These are phyloP conservation scores for Scyliorhinus canicula DNA, from an alignment of 2,797 vertebrate species.

Conservation along the genomic window DNA sequence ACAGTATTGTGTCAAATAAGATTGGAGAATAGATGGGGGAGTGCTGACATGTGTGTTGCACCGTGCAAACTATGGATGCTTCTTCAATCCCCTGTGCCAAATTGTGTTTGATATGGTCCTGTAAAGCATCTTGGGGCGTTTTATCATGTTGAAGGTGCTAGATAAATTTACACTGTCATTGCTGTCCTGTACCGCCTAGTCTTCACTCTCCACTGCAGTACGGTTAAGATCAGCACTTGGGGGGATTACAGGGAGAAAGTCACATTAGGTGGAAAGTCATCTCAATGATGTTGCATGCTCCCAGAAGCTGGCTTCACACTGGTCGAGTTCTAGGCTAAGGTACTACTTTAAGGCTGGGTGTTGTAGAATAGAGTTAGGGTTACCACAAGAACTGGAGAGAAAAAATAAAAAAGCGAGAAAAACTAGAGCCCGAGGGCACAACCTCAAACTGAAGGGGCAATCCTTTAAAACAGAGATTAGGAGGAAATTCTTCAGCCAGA, in stretches of 20 bases:
- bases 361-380: background rate
- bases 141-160: no score
- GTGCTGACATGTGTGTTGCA: background rate
- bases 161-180: no score
- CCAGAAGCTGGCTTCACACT: background rate
- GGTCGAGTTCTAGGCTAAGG: background rate
- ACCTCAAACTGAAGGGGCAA: no score
- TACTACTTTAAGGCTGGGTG: background rate
- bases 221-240: background rate
- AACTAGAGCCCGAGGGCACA: no score
- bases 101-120: no score
- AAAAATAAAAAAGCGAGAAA: no score
- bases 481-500: no score
- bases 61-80: background rate
- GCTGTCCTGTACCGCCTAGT: background rate
- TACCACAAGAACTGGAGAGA: background rate
- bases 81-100: background rate
- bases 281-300: background rate
- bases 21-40: background rate
- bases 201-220: background rate
- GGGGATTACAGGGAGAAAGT: background rate
- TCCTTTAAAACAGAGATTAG: no score
- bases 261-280: background rate
- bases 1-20: background rate
- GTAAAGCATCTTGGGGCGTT: no score